These are phyloP conservation scores for Spilosoma lubricipeda DNA, from an alignment of 2,888 invertebrate species.

Conservation along the genomic window DNA sequence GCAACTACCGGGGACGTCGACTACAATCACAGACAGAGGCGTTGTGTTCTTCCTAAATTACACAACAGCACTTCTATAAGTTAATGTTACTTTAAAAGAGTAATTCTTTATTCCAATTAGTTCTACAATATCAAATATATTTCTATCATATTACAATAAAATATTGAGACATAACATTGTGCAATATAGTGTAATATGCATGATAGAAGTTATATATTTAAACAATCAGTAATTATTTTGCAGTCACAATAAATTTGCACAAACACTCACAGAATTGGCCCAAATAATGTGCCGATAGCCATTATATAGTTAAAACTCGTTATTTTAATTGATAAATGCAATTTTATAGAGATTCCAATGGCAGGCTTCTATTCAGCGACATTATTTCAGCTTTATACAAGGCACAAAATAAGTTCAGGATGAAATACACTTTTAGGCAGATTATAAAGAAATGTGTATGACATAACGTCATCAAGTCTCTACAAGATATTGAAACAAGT, in stretches of 20 bases:
- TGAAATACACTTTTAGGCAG: slow-evolving; percentile 49
- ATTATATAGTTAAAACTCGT: slow-evolving; percentile 44
- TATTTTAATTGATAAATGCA: slow-evolving; percentile 48
- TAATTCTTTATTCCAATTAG: slow-evolving; percentile 51
- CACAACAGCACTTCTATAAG: slow-evolving; percentile 18
- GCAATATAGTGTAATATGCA: slow-evolving; percentile 79
- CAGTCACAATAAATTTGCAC: slow-evolving; percentile 81
- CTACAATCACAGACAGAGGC: not conserved
- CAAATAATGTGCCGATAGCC: slow-evolving; percentile 58
- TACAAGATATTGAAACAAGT: slow-evolving; percentile 32
- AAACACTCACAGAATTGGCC: slow-evolving; percentile 70
- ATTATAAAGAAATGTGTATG: slow-evolving; percentile 30
- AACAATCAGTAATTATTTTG: slow-evolving; percentile 80
- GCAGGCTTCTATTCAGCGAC: slow-evolving; percentile 55
- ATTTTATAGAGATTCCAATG: slow-evolving; percentile 47
- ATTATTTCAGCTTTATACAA: slow-evolving; percentile 70
- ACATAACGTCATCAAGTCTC: slow-evolving; percentile 19
- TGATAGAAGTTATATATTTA: slow-evolving; percentile 75
- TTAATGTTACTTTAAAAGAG: slow-evolving; percentile 25
- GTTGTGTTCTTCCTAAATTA: slow-evolving; percentile 17
- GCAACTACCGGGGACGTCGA: not conserved
- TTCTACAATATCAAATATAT: slow-evolving; percentile 68
- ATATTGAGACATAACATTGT: slow-evolving; percentile 85
- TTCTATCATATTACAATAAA: slow-evolving; percentile 72
- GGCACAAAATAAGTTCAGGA: slow-evolving; percentile 76